Evolutionary conservation across 2,888 invertebrate species (phyloP).

Genomic region (Malacosoma neustria): DNA sequence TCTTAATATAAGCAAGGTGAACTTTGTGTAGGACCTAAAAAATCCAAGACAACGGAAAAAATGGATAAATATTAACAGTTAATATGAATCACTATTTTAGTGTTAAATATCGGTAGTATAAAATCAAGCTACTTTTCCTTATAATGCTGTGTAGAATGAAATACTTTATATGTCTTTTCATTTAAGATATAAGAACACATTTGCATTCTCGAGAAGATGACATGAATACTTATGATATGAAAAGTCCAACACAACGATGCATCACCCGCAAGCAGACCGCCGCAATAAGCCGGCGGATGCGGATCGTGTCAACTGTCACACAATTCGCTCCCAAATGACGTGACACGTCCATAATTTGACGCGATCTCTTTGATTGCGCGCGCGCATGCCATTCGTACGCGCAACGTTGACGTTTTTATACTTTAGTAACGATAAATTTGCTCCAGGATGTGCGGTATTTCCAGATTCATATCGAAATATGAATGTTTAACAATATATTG

Average conservation of each 20-base stretch:
- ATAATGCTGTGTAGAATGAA: too few species aligned
- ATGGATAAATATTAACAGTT: too few species aligned
- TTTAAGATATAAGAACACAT: too few species aligned
- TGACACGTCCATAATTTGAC: slow-evolving; percentile 65
- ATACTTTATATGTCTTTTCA: too few species aligned
- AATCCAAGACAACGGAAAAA: too few species aligned
- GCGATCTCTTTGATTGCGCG: slow-evolving; percentile 49
- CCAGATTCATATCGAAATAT: slow-evolving; percentile 49
- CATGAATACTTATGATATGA: not conserved
- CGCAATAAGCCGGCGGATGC: slow-evolving; percentile 49
- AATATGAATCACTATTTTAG: too few species aligned
- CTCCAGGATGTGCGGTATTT: slow-evolving; percentile 51
- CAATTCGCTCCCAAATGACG: slow-evolving; percentile 64
- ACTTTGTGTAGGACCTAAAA: too few species aligned
- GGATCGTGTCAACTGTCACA: slow-evolving; percentile 51
- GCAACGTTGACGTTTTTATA: slow-evolving; percentile 58
- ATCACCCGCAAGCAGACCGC: slow-evolving; percentile 21
- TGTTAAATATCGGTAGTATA: too few species aligned
- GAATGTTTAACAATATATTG: slow-evolving; percentile 15
- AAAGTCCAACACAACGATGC: slow-evolving; percentile 32
- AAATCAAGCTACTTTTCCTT: too few species aligned
- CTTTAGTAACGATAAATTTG: slow-evolving; percentile 43
- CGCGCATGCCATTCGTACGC: slow-evolving; percentile 14
- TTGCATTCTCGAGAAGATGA: too few species aligned
- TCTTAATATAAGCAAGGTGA: too few species aligned